These are phyloP conservation scores for Eurois occulta DNA, from an alignment of 2,888 invertebrate species.

Conservation along the genomic window DNA sequence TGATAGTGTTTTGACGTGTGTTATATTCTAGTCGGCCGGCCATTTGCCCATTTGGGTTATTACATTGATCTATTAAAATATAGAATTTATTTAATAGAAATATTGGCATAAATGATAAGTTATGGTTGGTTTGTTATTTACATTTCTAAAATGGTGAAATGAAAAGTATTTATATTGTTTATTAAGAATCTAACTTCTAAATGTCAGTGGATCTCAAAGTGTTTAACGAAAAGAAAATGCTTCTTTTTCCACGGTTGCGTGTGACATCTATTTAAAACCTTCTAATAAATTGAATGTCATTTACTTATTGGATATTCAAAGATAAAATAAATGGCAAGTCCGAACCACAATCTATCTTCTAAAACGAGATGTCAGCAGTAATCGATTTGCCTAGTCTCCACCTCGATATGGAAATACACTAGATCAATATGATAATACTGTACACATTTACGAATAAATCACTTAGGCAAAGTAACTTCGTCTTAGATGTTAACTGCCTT, in stretches of 20 bases:
- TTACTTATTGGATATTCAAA: background rate
- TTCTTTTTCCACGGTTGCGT: background rate
- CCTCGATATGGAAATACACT: conserved; percentile 52
- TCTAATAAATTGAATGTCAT: background rate
- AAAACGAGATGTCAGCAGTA: conserved; percentile 17
- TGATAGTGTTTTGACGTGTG: conserved; percentile 8
- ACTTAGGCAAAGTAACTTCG: conserved; percentile 34
- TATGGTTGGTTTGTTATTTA: background rate
- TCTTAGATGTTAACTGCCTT: conserved; percentile 41
- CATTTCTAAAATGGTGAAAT: background rate
- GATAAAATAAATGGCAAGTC: conserved; percentile 8
- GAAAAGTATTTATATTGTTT: background rate
- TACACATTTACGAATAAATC: conserved; percentile 48
- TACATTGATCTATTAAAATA: background rate
- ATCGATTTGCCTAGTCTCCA: conserved; percentile 43
- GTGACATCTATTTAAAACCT: background rate
- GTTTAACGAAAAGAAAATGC: background rate
- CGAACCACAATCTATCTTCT: background rate
- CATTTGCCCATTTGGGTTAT: too few species aligned
- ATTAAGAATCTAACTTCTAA: background rate
- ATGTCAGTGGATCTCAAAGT: background rate
- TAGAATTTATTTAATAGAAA: background rate
- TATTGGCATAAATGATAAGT: too few species aligned
- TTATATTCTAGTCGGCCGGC: background rate
- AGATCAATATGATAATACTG: conserved; percentile 49